Percentiles rank a stretch among this genome's conserved stretches.
Conservation (phyloP, 37 sponge, comb jelly and placozoan genomes). For the Crambe crambe region DNA sequence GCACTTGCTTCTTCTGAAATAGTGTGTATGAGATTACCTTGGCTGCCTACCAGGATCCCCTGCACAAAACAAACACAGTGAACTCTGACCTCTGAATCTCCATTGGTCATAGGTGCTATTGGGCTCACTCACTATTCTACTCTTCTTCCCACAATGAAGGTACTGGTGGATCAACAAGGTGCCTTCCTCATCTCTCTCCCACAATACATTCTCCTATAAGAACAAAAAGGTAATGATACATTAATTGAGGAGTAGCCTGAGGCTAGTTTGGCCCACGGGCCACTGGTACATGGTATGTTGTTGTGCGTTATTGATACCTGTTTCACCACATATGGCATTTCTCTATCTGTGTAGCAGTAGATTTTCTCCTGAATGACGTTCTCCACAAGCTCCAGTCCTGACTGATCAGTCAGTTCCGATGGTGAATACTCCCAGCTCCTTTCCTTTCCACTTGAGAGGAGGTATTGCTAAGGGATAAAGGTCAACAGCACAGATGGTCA, state of each 20-base stretch:
- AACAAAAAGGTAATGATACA: not conserved
- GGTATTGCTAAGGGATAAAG: too few relatives aligned
- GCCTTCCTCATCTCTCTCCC: slow-evolving; percentile 58
- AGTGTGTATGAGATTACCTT: slow-evolving; percentile 49
- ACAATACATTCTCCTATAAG: slow-evolving; percentile 46
- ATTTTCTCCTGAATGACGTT: slow-evolving; percentile 79
- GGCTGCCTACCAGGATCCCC: slow-evolving; percentile 77
- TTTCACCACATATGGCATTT: slow-evolving; percentile 72
- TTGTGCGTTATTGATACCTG: slow-evolving; percentile 49
- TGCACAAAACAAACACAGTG: not conserved
- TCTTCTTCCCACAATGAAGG: slow-evolving; percentile 43
- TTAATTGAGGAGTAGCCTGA: too few relatives aligned
- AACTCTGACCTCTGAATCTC: not conserved
- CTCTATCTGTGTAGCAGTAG: slow-evolving; percentile 56
- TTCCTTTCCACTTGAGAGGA: slow-evolving; percentile 29
- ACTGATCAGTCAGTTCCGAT: slow-evolving; percentile 10
- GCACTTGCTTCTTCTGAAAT: slow-evolving; percentile 65
- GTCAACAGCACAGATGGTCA: too few relatives aligned
- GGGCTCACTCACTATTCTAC: slow-evolving; percentile 67
- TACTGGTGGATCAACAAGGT: slow-evolving; percentile 50
- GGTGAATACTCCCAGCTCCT: slow-evolving; percentile 63
- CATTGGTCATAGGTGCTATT: not conserved
- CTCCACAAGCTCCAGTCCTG: slow-evolving; percentile 47
- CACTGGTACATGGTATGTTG: not conserved
- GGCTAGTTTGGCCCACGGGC: not conserved